Evolutionary conservation across 2,888 invertebrate species (phyloP), one percentile per base, ranked within the genome.

Genomic region (Vesta saturnalis): DNA sequence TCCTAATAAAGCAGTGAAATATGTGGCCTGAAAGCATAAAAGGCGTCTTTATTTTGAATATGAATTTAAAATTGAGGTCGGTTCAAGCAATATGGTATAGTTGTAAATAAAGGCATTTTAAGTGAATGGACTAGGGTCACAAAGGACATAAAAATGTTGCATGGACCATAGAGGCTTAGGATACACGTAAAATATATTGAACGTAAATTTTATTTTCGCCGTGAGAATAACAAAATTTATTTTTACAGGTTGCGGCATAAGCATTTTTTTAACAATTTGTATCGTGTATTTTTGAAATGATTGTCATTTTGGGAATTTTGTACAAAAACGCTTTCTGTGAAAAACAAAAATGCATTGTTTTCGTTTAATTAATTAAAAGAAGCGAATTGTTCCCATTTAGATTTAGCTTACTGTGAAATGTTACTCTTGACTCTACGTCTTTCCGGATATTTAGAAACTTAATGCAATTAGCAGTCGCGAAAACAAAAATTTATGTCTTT

Each of bases 161-260:
- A 69, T 56, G 62, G 60, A 58, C 64, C 66, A 59, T 64, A 60
- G 65, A 65, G 54, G 64, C 69, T 59, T 69, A 63, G 66, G 55
- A 66, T 63, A 58, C 65, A 63, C 69, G 66, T 69, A 66, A 69
- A 69, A 69, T 69, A 69, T 66, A 69, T 69, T 64, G 69, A 69
- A 69, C 64, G 61, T 69, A 69, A 69, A 69, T 69, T 69, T 69
- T 69, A 69, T 66, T 69, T 69, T 62, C 69, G 65, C 52, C 69
- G 62, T 18, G 69, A 69, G 69, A 66, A 65, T 66, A 69, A 69
- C 69, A 66, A 69, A 65, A 69, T 69, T 69, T 65, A 69, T 69
- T 69, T 64, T 60, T 60, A 59, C 60, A 69, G 43, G 64, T 56
- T 64, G 64, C 68, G 64, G 60, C 43, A 57, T 67, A 64, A 64